A percentile compares a stretch with the other conserved stretches of the same genome.
phyloP scores from a whole-genome alignment of 2,888 invertebrate species.

The Synanthedon vespiformis region DNA sequence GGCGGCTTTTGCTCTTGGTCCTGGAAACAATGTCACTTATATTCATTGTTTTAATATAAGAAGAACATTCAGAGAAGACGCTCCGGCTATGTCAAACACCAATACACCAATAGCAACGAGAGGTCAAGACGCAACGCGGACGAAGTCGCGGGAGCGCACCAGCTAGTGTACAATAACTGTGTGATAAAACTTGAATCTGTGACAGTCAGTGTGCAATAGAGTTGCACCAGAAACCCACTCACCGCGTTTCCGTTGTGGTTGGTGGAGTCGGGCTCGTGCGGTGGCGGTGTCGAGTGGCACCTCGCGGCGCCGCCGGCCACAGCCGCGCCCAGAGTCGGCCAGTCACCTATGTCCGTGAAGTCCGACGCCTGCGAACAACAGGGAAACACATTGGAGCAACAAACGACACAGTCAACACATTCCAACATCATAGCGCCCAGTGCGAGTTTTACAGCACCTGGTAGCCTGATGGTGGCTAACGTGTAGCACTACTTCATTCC shows the following conservation, averaged over 20 bases:
- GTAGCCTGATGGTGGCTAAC: too few species aligned
- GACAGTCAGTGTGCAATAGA: too few species aligned
- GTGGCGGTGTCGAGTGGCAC: constrained; percentile 56
- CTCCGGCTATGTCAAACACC: too few species aligned
- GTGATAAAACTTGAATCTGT: too few species aligned
- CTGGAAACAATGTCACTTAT: constrained; percentile 23
- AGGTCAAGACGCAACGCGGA: too few species aligned
- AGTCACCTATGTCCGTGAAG: constrained; percentile 90
- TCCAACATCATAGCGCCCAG: too few species aligned
- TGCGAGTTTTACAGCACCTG: too few species aligned
- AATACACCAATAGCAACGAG: too few species aligned
- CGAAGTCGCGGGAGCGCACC: too few species aligned
- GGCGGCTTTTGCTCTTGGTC: constrained; percentile 54
- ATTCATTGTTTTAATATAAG: too few species aligned
- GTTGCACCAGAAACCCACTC: constrained; percentile 9
- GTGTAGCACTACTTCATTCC: too few species aligned
- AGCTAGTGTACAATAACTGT: too few species aligned
- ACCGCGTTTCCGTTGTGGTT: constrained; percentile 62
- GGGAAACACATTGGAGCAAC: background rate
- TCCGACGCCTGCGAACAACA: constrained; percentile 79
- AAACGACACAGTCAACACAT: background rate
- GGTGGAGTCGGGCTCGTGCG: constrained; percentile 41
- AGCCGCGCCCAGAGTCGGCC: constrained; percentile 85
- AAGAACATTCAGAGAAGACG: background rate
- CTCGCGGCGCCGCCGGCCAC: constrained; percentile 31